Base-by-base conservation (phyloP, 2,797 vertebrate genomes). In the Leptodactylus fallax region DNA sequence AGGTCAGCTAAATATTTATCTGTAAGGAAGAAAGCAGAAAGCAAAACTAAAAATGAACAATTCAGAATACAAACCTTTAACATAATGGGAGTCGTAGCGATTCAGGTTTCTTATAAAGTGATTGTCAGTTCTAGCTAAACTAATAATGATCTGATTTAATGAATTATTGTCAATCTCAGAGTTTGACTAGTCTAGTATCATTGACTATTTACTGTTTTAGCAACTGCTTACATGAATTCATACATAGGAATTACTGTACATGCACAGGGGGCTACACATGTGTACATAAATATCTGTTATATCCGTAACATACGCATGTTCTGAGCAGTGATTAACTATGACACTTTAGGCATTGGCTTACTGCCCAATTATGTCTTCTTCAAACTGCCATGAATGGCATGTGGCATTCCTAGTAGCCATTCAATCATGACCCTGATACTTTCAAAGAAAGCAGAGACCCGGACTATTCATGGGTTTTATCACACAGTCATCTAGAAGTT, bases 391-490 rank as follows among this genome's bases (percentile, higher is more conserved):
- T 82, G 86, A 82, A 83, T 55, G 10, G 67, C 69, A 51, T 65
- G 56, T 65, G 49, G 71, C 36, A 87, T 87, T 87, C 87, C 72
- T 79, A 78, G 10, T 1, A 79, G 60, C 81, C 53, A 82, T 56
- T 87, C 72, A 83, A 45, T 72, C 87, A 79, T 83, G 87, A 51
- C 17, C 47, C 61, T 55, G 61, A 65, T 67, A 55, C 21, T 63
- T 61, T 63, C 72, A 77, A 65, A 85, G 72, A 76, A 21, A 16
- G 61, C 72, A 77, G 55, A 74, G 67, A 60, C 71, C 11, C 6
- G 36, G 58, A 49, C 58, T 81, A 60, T 63, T 63, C 47, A 76
- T n/a, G 21, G 9, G 45, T 7, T 13, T 51, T 5, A n/a, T 51
- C 47, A 76, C 69, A 72, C 21, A 76, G 19, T 51, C 72, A 51